Percentiles rank a stretch among this genome's conserved stretches.
Evolutionary conservation across 1,140 invertebrate species (phyloP).

Genomic region (Bombus ignitus): DNA sequence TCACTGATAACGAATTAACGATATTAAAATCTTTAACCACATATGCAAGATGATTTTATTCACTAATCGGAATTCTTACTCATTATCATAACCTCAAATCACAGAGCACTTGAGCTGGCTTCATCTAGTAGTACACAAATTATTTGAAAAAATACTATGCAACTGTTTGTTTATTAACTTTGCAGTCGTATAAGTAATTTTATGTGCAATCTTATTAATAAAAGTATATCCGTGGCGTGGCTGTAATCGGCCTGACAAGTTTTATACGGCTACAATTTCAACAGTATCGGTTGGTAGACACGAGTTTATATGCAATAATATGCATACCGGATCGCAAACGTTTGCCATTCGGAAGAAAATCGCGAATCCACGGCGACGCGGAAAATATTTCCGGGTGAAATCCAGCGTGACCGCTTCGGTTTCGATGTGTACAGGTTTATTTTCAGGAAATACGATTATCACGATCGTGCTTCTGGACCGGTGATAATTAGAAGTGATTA

Average conservation of each 20-base stretch:
- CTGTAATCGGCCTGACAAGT: not conserved
- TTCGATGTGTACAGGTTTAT: slow-evolving; percentile 13
- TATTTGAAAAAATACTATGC: not conserved
- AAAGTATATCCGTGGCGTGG: not conserved
- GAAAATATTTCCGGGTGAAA: slow-evolving; percentile 53
- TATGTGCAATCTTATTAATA: not conserved
- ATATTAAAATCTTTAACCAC: not conserved
- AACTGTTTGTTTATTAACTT: not conserved
- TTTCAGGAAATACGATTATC: slow-evolving; percentile 63
- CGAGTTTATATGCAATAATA: not conserved
- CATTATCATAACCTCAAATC: not conserved
- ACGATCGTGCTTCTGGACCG: slow-evolving; percentile 59
- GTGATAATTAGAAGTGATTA: slow-evolving; percentile 68
- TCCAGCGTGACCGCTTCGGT: slow-evolving; percentile 30
- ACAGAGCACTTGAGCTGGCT: not conserved
- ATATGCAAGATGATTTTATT: not conserved
- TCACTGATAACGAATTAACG: not conserved
- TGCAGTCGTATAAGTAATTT: not conserved
- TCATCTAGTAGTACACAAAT: not conserved
- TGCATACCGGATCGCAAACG: not conserved
- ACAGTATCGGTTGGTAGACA: not conserved
- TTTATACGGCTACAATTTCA: not conserved
- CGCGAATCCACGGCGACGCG: not conserved
- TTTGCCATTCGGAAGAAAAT: slow-evolving; percentile 25
- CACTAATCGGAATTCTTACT: not conserved